Evolutionary conservation across 2,888 invertebrate genomes (phyloP).

Genomic region (Drosophila picticornis): DNA sequence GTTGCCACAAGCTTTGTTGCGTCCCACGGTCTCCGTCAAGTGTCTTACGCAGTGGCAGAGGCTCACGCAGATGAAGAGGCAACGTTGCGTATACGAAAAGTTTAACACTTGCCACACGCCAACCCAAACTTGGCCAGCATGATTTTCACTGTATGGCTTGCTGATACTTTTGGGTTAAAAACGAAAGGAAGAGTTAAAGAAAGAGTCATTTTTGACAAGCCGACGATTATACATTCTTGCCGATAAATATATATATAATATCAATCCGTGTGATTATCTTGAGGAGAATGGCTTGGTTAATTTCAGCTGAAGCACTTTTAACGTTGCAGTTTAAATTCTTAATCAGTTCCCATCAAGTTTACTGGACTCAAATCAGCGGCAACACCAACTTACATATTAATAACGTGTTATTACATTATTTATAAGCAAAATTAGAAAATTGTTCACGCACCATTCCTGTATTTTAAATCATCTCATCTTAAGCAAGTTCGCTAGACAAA

Average conservation of each 20-base stretch:
- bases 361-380: no score
- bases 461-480: background rate
- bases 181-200: background rate
- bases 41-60: slow-evolving; percentile 3
- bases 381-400: background rate
- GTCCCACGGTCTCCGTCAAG: slow-evolving; percentile 37
- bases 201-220: no score
- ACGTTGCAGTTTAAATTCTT: background rate
- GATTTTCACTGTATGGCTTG: slow-evolving; percentile 31
- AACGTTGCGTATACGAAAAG: slow-evolving; percentile 54
- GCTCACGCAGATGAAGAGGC: slow-evolving; percentile 8
- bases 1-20: slow-evolving; percentile 49
- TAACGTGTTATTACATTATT: background rate
- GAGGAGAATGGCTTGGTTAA: no score
- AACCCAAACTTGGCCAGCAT: slow-evolving; percentile 30
- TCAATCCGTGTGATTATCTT: background rate
- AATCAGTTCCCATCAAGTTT: background rate
- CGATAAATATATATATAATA: background rate
- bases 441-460: background rate
- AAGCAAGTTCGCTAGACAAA: background rate
- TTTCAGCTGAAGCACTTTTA: background rate
- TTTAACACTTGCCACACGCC: slow-evolving; percentile 63
- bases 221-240: background rate
- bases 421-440: background rate
- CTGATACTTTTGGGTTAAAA: slow-evolving; percentile 27